Percentiles rank a stretch among this genome's conserved stretches.
Conservation (phyloP, 2,113 vertebrate genomes). For the Hypanus sabinus region DNA sequence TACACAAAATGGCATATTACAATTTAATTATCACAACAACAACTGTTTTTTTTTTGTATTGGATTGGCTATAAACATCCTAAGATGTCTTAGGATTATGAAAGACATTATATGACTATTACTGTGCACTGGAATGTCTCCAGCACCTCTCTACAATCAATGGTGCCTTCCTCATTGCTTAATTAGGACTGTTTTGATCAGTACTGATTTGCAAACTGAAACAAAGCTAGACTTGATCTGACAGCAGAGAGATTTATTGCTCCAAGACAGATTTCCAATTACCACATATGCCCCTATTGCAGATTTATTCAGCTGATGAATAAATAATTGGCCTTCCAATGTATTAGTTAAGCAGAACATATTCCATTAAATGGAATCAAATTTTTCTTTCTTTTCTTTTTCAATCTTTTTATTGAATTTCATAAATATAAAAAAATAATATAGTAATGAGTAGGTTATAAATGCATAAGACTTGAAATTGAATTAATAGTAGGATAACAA, state of each 20-base stretch:
- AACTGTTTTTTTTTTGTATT: neutral
- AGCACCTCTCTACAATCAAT: neutral
- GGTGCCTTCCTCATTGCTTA: too few species aligned
- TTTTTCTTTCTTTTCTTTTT: too few species aligned
- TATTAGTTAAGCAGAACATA: neutral
- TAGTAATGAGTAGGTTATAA: too few species aligned
- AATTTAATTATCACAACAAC: neutral
- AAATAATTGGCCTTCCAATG: neutral
- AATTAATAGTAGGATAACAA: too few species aligned
- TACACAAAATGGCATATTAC: neutral
- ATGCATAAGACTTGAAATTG: too few species aligned
- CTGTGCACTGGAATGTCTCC: neutral
- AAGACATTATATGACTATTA: neutral
- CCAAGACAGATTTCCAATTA: neutral
- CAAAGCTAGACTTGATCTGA: neutral
- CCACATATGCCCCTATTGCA: neutral
- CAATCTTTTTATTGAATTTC: too few species aligned
- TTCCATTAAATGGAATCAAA: neutral
- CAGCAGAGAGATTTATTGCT: neutral
- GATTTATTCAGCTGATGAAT: conserved; percentile 1
- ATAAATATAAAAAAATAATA: too few species aligned
- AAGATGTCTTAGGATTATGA: too few species aligned
- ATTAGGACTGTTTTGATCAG: neutral
- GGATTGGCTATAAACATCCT: too few species aligned
- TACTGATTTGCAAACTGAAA: neutral